Evolutionary conservation across 2,888 invertebrate species (phyloP), one percentile per base, ranked within the genome.

Genomic region (Heterodera filipjevi): DNA sequence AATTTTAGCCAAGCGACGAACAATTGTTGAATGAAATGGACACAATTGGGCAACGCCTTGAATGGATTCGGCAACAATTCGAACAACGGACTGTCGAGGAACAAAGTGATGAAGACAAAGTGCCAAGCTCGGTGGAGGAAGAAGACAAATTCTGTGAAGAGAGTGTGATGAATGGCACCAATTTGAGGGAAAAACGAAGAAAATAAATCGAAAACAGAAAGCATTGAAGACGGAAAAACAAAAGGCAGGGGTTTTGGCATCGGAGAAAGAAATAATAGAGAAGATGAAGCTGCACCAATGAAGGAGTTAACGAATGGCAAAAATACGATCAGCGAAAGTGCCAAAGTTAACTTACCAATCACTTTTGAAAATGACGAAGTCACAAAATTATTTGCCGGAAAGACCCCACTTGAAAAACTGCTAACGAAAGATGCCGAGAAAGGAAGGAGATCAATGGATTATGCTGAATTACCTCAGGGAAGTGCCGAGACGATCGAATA

Each of bases 41-140:
- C 68, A 53, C 46, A 75, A 53, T 75, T 33, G 75, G 32, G 46
- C 66, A 64, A 27, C 30, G 68, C 19, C 33, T 75, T 27, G 75
- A 53, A 32, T 53, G 53, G 75, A 75, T 75, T 33, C 68, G 75
- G 75, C 49, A 64, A 64, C 75, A 75, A 22, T 66, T 75, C 33
- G 32, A 46, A 32, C 59, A 59, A n/a, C 59, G 59, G 27, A 59
- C 59, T 27, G 59, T 59, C 12, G 27, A 1, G 19, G 59, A n/a
- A 59, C 59, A 59, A 59, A 59, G 5, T 59, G 59, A 59, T 59
- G 59, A 10, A 27, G 59, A n/a, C 27, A 27, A 12, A 59, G 12
- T 27, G 59, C 59, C 59, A 59, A 27, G 27, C 27, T 27, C 27
- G 27, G 3, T 6, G 53, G 59, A 30, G 3, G 59, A 49, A 10